phyloP scores from a whole-genome alignment of 2,797 vertebrate species.

The Acanthurus leucopareius region DNA sequence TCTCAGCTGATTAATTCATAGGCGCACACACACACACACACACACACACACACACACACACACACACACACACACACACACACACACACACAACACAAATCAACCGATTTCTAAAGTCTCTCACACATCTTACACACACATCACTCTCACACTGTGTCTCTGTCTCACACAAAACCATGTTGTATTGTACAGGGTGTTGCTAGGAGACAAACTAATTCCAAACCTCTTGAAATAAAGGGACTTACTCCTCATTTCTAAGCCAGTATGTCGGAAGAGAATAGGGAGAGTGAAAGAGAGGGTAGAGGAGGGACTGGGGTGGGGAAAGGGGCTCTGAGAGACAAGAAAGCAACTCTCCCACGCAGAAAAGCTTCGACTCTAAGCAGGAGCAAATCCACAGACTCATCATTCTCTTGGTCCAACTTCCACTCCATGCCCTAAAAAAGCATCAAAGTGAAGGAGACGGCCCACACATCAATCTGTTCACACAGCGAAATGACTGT shows the following conservation, averaged over 20 bases:
- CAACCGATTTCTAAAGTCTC: slow-evolving; percentile 44
- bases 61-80: slow-evolving; percentile 34
- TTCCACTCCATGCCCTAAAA: slow-evolving; percentile 6
- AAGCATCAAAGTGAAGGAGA: slow-evolving; percentile 1
- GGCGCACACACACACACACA: slow-evolving; percentile 56
- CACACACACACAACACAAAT: slow-evolving; percentile 51
- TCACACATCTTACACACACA: slow-evolving; percentile 58
- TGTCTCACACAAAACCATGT: slow-evolving; percentile 78
- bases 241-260: slow-evolving; percentile 79
- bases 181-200: slow-evolving; percentile 84
- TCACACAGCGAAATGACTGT: background rate
- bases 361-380: slow-evolving; percentile 59
- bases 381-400: slow-evolving; percentile 50
- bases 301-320: slow-evolving; percentile 21
- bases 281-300: slow-evolving; percentile 46
- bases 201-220: slow-evolving; percentile 86
- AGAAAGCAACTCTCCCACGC: slow-evolving; percentile 61
- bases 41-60: slow-evolving; percentile 30
- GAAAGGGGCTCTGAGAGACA: slow-evolving; percentile 48
- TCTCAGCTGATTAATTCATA: slow-evolving; percentile 80
- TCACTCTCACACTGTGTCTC: slow-evolving; percentile 68
- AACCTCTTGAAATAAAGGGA: slow-evolving; percentile 84
- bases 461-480: background rate
- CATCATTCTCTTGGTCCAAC: slow-evolving; percentile 37
- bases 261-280: slow-evolving; percentile 55